A percentile compares a stretch with the other conserved stretches of the same genome.
These are phyloP conservation scores for Epistrophe grossulariae DNA, from an alignment of 2,888 invertebrate species.

Conservation along the genomic window DNA sequence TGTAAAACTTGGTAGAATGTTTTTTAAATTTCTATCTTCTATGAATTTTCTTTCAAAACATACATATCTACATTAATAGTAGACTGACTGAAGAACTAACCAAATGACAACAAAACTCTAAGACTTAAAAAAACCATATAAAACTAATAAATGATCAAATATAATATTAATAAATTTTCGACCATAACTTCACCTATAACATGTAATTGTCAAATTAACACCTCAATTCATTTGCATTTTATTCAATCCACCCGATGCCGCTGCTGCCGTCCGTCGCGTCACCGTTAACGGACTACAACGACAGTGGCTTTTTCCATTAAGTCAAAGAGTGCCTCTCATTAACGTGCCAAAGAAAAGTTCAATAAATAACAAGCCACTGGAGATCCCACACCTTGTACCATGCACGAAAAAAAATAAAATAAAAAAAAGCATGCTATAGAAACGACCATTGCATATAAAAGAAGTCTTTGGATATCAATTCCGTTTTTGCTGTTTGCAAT, in stretches of 20 bases:
- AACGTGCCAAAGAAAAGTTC: slow-evolving; percentile 73
- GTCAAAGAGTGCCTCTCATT: slow-evolving; percentile 63
- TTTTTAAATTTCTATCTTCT: too few relatives aligned
- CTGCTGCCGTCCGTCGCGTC: too few relatives aligned
- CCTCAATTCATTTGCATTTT: slow-evolving; percentile 69
- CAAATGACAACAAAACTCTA: not conserved
- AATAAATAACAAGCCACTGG: slow-evolving; percentile 71
- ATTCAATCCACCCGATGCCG: slow-evolving; percentile 21
- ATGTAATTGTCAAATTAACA: slow-evolving; percentile 75
- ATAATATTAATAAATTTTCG: slow-evolving; percentile 52
- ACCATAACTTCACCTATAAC: slow-evolving; percentile 28
- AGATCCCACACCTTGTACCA: slow-evolving; percentile 68
- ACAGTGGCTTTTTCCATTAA: slow-evolving; percentile 44
- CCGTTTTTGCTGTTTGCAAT: not conserved
- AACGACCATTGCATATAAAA: not conserved
- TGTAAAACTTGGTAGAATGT: too few relatives aligned
- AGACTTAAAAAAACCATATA: slow-evolving; percentile 29
- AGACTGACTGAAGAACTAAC: not conserved
- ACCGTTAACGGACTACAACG: slow-evolving; percentile 6
- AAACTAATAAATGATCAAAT: slow-evolving; percentile 46
- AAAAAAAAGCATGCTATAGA: slow-evolving; percentile 3
- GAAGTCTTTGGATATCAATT: slow-evolving; percentile 17
- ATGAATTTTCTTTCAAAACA: too few relatives aligned
- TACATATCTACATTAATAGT: too few relatives aligned
- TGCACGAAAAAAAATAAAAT: not conserved